Conservation (phyloP, 2,113 vertebrate genomes). For the Corythoichthys haematopterus region DNA sequence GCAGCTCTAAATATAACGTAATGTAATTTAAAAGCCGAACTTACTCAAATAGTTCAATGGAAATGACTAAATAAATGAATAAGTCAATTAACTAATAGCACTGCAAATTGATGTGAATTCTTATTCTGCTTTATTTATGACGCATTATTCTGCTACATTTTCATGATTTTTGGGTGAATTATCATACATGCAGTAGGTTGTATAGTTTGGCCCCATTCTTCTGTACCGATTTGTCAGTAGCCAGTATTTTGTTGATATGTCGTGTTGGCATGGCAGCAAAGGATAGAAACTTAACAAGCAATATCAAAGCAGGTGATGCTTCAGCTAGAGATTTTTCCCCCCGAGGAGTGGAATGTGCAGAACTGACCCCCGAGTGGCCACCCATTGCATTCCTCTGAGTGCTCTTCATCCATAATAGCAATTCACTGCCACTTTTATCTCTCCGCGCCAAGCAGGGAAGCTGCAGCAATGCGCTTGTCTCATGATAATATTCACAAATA, state of each 20-base stretch:
- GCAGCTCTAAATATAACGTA: too few relatives aligned
- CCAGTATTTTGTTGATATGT: constrained; percentile 5
- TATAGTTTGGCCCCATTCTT: neutral
- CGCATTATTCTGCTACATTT: too few relatives aligned
- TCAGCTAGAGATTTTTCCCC: constrained; percentile 49
- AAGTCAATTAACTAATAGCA: too few relatives aligned
- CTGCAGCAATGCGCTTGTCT: constrained; percentile 11
- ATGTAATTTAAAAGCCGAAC: too few relatives aligned
- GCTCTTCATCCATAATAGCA: constrained; percentile 62
- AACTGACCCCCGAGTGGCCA: constrained; percentile 60
- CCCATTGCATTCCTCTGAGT: constrained; percentile 61
- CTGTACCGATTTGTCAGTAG: neutral
- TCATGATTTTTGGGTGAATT: too few relatives aligned
- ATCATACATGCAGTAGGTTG: neutral
- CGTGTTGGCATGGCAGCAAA: constrained; percentile 2
- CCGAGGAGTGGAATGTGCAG: constrained; percentile 33
- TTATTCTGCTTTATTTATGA: too few relatives aligned
- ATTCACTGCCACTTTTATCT: constrained; percentile 59
- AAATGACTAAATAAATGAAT: too few relatives aligned
- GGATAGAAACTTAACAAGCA: constrained; percentile 31
- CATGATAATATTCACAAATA: constrained; percentile 22
- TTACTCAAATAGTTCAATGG: too few relatives aligned
- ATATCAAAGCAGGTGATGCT: constrained; percentile 62
- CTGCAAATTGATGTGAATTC: too few relatives aligned
- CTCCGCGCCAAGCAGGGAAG: constrained; percentile 34